These are phyloP conservation scores for Pseudopleuronectes americanus DNA, from an alignment of 2,797 vertebrate genomes.

Conservation along the genomic window DNA sequence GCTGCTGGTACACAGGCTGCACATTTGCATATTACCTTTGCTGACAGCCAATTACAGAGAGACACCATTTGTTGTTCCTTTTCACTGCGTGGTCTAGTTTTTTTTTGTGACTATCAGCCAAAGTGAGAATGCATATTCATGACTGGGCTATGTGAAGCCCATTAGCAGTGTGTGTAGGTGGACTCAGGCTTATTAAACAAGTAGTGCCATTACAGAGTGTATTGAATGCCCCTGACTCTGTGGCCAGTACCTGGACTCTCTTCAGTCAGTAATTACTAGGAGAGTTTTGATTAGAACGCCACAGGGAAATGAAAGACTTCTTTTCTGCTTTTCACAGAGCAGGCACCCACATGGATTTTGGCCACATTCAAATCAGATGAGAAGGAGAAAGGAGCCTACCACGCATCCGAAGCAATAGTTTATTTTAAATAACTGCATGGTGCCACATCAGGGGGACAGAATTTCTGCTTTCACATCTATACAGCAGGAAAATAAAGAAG, in stretches of 20 bases:
- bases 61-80: slow-evolving; percentile 69
- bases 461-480: slow-evolving; percentile 5
- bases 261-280: slow-evolving; percentile 61
- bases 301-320: slow-evolving; percentile 49
- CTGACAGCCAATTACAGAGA: slow-evolving; percentile 68
- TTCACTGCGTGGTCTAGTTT: slow-evolving; percentile 64
- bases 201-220: slow-evolving; percentile 58
- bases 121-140: slow-evolving; percentile 79
- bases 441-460: slow-evolving; percentile 9
- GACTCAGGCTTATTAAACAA: slow-evolving; percentile 66
- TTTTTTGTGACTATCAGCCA: slow-evolving; percentile 56
- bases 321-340: slow-evolving; percentile 32
- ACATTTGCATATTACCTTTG: slow-evolving; percentile 74
- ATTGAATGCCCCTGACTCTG: slow-evolving; percentile 55
- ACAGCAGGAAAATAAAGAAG: not conserved
- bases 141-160: slow-evolving; percentile 60
- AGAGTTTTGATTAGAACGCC: slow-evolving; percentile 64
- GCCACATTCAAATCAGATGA: slow-evolving; percentile 26
- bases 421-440: slow-evolving; percentile 3
- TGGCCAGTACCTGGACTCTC: slow-evolving; percentile 62
- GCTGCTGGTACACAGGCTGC: slow-evolving; percentile 29
- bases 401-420: slow-evolving; percentile 14
- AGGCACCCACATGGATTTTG: slow-evolving; percentile 27
- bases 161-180: slow-evolving; percentile 74
- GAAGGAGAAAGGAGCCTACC: slow-evolving; percentile 31